These are phyloP conservation scores for Coecobrya sp. DNA, from an alignment of 2,888 invertebrate genomes.

Conservation along the genomic window DNA sequence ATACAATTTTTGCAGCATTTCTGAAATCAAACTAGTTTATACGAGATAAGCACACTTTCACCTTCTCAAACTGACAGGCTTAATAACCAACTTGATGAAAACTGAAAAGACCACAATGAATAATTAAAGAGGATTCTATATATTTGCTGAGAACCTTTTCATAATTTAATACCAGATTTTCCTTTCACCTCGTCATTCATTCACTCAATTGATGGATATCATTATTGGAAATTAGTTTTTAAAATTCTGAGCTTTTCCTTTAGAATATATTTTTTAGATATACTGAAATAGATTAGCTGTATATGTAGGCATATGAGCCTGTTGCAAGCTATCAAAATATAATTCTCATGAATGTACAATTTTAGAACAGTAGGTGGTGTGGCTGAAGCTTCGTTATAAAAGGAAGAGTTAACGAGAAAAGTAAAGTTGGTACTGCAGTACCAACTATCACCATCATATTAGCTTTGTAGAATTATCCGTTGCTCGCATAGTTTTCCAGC, in stretches of 20 bases:
- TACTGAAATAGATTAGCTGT: not conserved
- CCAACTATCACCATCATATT: not conserved
- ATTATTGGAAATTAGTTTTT: constrained; percentile 13
- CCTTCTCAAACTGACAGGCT: not conserved
- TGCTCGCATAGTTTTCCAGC: not conserved
- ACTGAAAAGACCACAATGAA: not conserved
- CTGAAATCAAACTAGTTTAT: no score
- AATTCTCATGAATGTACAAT: not conserved
- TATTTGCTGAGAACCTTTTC: not conserved
- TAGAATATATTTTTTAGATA: not conserved
- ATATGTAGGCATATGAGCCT: not conserved
- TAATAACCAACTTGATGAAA: not conserved
- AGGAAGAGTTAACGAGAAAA: not conserved
- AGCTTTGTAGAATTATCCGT: not conserved
- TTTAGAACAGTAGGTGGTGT: not conserved
- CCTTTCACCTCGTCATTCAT: constrained; percentile 56
- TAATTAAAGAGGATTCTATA: not conserved
- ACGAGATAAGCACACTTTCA: not conserved
- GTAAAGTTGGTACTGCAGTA: not conserved
- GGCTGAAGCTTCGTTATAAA: no score
- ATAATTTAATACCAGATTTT: constrained; percentile 42
- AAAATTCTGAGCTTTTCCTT: not conserved
- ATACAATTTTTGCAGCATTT: no score
- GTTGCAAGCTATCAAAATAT: not conserved
- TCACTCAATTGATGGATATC: not conserved